Evolutionary conservation across 2,797 vertebrate genomes (phyloP), one percentile per base, ranked within the genome.

Genomic region (Coranthus polyacanthus): DNA sequence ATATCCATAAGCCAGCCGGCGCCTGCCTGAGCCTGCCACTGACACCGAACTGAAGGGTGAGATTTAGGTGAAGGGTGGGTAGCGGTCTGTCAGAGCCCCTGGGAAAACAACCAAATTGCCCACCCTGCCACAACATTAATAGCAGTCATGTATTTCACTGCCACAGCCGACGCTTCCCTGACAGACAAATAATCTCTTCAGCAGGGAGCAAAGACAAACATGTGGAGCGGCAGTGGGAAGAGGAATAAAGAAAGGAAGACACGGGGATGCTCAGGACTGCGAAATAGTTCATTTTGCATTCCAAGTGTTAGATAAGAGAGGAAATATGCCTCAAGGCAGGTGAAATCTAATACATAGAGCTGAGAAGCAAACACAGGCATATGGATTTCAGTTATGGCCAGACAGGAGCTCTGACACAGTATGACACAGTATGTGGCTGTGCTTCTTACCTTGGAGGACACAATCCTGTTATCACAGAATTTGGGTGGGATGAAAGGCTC

Each of bases 391-490:
- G 50, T 24, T 52, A 32, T 0, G 18, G 20, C 21, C 50, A 53
- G 18, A 43, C 7, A 60, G 6, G 10, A 52, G 45, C 9, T 0
- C 6, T 24, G 26, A 43, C 9, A 18, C 32, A 42, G 32, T 7
- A n/a, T n/a, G n/a, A n/a, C n/a, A 16, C 13, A 21, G n/a, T 9
- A 43, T 49, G 37, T 2, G 39, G 17, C 32, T 29, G 54, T 4
- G 16, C 34, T 4, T 64, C 93, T 92, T 93, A 99, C 98, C 96
- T 99, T 99, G 76, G 98, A 98, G 51, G 98, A 99, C 79, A 99
- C 94, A 11, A 99, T 99, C 91, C 95, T 96, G 90, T 99, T 99
- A 89, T 97, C 95, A 56, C 97, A 98, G 93, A 97, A 99, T 87
- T 95, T 98, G 73, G 95, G 95, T 24, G 95, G 95, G 84, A 95